phyloP scores from a whole-genome alignment of 2,113 vertebrate species.

The Psittacus erithacus region DNA sequence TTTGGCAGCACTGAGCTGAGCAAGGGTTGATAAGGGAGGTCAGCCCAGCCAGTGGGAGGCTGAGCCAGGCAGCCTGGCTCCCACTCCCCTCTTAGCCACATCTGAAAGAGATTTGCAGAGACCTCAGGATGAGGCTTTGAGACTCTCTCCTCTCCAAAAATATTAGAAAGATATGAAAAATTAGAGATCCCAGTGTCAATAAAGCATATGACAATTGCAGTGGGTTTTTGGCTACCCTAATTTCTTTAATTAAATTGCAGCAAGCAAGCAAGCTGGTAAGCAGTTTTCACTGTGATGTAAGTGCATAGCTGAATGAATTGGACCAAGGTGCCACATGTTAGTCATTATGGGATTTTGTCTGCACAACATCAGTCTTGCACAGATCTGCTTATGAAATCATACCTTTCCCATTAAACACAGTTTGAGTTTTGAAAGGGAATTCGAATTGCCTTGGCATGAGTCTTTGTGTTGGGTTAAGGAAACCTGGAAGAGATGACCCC shows the following conservation, averaged over 20 bases:
- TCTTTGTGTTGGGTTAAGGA: not conserved
- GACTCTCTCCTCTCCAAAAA: not conserved
- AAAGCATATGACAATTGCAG: not conserved
- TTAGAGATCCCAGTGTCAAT: not conserved
- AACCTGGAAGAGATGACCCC: not conserved
- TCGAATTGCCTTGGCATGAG: constrained; percentile 25
- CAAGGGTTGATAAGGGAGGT: not conserved
- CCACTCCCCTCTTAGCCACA: not conserved
- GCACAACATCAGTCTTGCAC: constrained; percentile 49
- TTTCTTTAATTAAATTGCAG: not conserved
- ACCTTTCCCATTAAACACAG: constrained; percentile 56
- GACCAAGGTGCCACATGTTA: constrained; percentile 47
- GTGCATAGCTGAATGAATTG: not conserved
- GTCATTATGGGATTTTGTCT: constrained; percentile 53
- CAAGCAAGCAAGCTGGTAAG: not conserved
- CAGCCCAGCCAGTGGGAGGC: not conserved
- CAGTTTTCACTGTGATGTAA: not conserved
- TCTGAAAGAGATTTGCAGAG: not conserved
- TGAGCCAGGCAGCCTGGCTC: not conserved
- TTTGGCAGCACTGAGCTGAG: not conserved
- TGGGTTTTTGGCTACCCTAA: not conserved
- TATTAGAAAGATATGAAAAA: not conserved
- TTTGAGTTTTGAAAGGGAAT: constrained; percentile 39
- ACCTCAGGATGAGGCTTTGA: not conserved
- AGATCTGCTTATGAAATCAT: constrained; percentile 61